phyloP scores from a whole-genome alignment of 2,797 vertebrate species.

The Rhinogobio ventralis region DNA sequence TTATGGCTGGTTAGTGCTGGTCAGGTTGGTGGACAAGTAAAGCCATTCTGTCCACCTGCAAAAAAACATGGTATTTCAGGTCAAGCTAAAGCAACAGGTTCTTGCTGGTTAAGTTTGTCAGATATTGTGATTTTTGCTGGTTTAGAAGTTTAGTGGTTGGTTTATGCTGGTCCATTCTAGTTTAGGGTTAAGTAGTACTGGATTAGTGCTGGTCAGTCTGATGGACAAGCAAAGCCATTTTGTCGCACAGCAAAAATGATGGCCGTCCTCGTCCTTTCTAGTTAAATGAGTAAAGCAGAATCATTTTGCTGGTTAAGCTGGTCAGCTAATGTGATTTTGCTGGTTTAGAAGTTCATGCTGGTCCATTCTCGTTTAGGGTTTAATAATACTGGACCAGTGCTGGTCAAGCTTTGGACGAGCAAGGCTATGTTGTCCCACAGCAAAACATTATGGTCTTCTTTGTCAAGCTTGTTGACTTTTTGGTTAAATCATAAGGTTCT shows the following conservation, averaged over 20 bases:
- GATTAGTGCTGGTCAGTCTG: not conserved
- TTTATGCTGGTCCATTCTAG: not conserved
- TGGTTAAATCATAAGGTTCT: not conserved
- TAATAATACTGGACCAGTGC: not conserved
- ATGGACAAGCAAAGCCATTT: not conserved
- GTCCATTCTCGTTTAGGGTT: not conserved
- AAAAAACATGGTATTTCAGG: not conserved
- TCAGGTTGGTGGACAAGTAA: not conserved
- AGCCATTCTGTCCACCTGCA: not conserved
- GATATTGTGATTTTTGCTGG: not conserved
- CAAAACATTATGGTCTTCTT: not conserved
- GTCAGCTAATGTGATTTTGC: slow-evolving; percentile 4
- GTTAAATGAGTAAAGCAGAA: not conserved
- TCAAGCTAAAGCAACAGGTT: not conserved
- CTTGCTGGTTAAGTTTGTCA: not conserved
- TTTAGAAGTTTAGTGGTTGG: not conserved
- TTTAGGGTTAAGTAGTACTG: not conserved
- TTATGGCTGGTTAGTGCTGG: not conserved
- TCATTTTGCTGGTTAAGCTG: not conserved
- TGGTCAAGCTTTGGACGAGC: not conserved
- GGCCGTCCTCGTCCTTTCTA: too few species aligned
- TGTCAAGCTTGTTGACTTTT: not conserved
- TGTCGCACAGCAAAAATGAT: not conserved
- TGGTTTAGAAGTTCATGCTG: not conserved
- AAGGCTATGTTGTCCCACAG: not conserved